Evolutionary conservation across 2,113 vertebrate species (phyloP), one percentile per base, ranked within the genome.

Genomic region (Menura novaehollandiae): DNA sequence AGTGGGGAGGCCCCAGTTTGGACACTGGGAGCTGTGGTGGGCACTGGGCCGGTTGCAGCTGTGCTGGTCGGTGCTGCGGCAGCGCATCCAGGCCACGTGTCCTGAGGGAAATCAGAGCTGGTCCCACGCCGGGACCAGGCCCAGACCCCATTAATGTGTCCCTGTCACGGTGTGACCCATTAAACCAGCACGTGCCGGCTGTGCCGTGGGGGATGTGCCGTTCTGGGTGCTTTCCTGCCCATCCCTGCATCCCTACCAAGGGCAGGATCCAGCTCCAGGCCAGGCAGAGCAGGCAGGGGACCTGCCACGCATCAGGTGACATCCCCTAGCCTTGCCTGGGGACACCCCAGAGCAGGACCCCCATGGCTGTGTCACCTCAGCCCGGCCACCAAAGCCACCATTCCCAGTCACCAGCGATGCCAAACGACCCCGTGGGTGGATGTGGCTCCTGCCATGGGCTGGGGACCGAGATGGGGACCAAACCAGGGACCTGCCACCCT

Each of bases 181-280:
- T 96, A 96, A 95, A 60, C 1, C 0, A 2, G 69, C 13, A 3
- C 9, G 15, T 89, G 81, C 46, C 0, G 0, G n/a, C 28, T 20
- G 78, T 53, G 39, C 85, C 13, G 1, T 0, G 0, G 33, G 86
- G 72, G 67, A 51, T 67, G 59, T 0, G 0, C 35, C 0, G 0
- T 2, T 30, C 35, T 4, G 1, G 69, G 37, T 15, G 21, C 46
- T 12, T 39, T 33, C 78, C 73, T 39, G n/a, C 64, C 81, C 47
- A 13, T 37, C 26, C 77, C 77, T 32, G 30, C 44, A 33, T 22
- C 55, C 66, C 56, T 22, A 2, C 39, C 4, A 10, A 12, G 67
- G 44, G 35, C 37, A 52, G 64, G n/a, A 18, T 24, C 49, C 0
- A 0, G 12, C 16, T 13, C 51, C 28, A 22, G 58, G 9, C 21